Conservation (phyloP, 2,888 invertebrate species). For the Psylliodes chrysocephalus region DNA sequence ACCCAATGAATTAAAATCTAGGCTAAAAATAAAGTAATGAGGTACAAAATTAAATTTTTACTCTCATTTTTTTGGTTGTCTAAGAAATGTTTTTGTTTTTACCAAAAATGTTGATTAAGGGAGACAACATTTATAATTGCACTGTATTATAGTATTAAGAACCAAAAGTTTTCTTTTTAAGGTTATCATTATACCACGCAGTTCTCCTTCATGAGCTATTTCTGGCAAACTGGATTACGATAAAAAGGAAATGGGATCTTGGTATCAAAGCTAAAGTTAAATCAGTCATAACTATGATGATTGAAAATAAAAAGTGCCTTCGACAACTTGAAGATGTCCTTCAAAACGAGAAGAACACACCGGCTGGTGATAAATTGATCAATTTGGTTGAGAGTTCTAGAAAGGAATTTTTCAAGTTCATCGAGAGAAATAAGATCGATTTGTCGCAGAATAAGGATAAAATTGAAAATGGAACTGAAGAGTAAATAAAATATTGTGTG, state of each 20-base stretch:
- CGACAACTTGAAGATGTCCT: conserved; percentile 64
- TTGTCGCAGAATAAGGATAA: conserved; percentile 76
- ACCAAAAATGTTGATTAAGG: no score
- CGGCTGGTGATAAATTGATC: conserved; percentile 68
- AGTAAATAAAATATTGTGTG: neutral
- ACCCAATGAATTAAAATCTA: no score
- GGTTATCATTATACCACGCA: conserved; percentile 23
- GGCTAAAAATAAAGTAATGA: no score
- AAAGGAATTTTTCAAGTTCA: conserved; percentile 65
- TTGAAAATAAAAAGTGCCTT: conserved; percentile 65
- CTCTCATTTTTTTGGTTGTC: no score
- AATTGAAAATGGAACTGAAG: neutral
- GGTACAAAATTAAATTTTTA: no score
- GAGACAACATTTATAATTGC: no score
- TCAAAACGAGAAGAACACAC: conserved; percentile 67
- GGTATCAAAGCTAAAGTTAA: conserved; percentile 60
- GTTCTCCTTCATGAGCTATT: conserved; percentile 43
- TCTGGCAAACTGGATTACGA: conserved; percentile 55
- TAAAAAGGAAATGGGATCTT: conserved; percentile 57
- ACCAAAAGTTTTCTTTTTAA: conserved; percentile 16
- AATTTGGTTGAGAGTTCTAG: conserved; percentile 66
- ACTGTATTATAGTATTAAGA: no score
- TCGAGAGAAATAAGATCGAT: conserved; percentile 63
- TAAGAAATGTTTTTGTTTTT: no score
- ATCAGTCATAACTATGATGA: conserved; percentile 62